These are phyloP conservation scores for Dromas ardeola DNA, from an alignment of 2,113 vertebrate species.

Conservation along the genomic window DNA sequence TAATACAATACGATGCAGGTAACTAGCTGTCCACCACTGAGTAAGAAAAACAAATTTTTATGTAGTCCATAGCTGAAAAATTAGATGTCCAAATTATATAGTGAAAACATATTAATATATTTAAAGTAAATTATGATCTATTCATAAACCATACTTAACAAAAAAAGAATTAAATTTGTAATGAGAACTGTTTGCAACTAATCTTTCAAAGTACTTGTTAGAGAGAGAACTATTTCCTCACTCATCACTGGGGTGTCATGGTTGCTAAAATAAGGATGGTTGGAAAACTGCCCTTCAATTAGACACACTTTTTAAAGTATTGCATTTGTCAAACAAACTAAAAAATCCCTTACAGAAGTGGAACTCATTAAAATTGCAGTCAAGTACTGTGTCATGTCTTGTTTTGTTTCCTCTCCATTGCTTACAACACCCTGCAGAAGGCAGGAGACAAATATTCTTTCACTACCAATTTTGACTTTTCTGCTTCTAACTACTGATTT, in stretches of 20 bases:
- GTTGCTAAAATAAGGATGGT: neutral
- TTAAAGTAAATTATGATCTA: neutral
- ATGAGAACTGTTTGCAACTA: neutral
- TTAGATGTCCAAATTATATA: neutral
- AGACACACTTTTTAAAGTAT: neutral
- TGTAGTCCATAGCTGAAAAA: neutral
- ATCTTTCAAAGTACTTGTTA: neutral
- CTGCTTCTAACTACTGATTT: neutral
- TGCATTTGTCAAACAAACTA: neutral
- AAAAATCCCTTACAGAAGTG: neutral
- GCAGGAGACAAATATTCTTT: conserved; percentile 12
- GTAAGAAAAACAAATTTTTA: neutral
- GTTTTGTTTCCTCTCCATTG: conserved; percentile 5
- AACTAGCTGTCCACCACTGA: neutral
- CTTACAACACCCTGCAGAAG: neutral
- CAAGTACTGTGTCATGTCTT: neutral
- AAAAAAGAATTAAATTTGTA: neutral
- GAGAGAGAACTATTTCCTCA: neutral
- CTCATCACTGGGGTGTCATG: neutral
- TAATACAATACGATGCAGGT: neutral
- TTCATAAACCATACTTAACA: neutral
- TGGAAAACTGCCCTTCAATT: neutral
- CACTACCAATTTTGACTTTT: neutral
- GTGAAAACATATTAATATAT: neutral
- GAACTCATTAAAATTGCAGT: conserved; percentile 28